Evolutionary conservation across 2,888 invertebrate species (phyloP).

Genomic region (Penaeus monodon): DNA sequence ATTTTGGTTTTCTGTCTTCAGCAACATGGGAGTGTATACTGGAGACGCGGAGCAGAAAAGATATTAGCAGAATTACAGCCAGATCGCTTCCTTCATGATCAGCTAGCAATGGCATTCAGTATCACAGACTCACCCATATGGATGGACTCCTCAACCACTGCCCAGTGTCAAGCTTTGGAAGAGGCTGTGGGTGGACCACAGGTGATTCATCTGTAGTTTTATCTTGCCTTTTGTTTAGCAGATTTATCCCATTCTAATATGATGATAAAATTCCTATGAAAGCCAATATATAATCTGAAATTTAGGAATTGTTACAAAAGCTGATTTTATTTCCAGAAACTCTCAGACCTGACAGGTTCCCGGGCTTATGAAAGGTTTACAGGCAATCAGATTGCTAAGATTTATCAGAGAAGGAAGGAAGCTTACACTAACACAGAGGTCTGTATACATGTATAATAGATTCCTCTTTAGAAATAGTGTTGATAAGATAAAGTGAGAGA

Average conservation of each 20-base stretch:
- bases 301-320: neutral
- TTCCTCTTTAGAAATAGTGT: neutral
- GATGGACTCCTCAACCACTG: conserved; percentile 92
- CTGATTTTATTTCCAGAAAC: conserved; percentile 73
- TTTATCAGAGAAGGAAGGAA: conserved; percentile 79
- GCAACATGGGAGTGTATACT: conserved; percentile 98
- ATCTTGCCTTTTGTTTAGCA: neutral
- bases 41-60: conserved; percentile 83
- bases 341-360: conserved; percentile 87
- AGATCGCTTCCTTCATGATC: conserved; percentile 84
- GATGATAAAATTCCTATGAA: neutral
- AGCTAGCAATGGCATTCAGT: conserved; percentile 85
- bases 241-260: neutral
- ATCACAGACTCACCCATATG: conserved; percentile 88
- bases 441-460: conserved; percentile 63
- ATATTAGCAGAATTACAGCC: conserved; percentile 79
- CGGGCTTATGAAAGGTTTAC: conserved; percentile 92
- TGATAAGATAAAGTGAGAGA: too few species aligned
- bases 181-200: conserved; percentile 83
- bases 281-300: neutral
- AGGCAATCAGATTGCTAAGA: conserved; percentile 92
- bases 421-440: conserved; percentile 83
- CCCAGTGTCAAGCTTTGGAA: conserved; percentile 84
- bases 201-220: conserved; percentile 71
- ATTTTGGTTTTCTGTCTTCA: conserved; percentile 69